Base-by-base conservation (phyloP, 2,888 invertebrate species). In the Epistrophella euchroma region DNA sequence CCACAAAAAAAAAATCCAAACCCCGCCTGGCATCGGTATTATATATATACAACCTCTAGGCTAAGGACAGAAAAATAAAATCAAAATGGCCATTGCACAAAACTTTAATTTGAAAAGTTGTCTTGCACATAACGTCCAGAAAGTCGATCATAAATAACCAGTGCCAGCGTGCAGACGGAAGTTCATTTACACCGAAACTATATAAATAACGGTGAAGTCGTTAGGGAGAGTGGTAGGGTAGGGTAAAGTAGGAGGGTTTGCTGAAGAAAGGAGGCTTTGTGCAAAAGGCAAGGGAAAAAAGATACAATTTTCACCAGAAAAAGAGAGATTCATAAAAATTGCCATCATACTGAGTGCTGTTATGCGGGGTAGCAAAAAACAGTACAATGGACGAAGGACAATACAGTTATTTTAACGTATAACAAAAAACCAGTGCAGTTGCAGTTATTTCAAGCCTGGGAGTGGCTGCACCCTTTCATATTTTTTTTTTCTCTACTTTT, bases 101-200 rank as follows among this genome's bases (percentile, higher is more conserved):
- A 68, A 82, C 66, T 82, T 86, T 86, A 78, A 86, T 86, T 86
- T 86, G 71, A 86, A 86, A 86, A 86, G 86, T 86, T 82, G 77
- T 78, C 81, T 81, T 85, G 73, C 85, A 86, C 74, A 82, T 50
- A 86, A 70, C 77, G 86, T 86, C 86, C 82, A 82, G 86, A 82
- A 86, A 86, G 86, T 86, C 86, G 70, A 60, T 43, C 77, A 85
- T 82, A 86, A 86, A 82, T 82, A 86, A 75, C 86, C 73, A 68
- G 28, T 5, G 10, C 17, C 52, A 58, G 56, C 77, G 81, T 77
- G 62, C 81, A 82, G 81, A 78, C 82, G 77, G 82, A 86, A 86
- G 86, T 86, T 86, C 86, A 86, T 86, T 86, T 86, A 86, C 86
- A 82, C 86, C 45, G 40, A 82, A 82, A 78, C 77, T 78, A 78